Conservation (phyloP, 1,140 invertebrate species). For the Drosophila yakuba region DNA sequence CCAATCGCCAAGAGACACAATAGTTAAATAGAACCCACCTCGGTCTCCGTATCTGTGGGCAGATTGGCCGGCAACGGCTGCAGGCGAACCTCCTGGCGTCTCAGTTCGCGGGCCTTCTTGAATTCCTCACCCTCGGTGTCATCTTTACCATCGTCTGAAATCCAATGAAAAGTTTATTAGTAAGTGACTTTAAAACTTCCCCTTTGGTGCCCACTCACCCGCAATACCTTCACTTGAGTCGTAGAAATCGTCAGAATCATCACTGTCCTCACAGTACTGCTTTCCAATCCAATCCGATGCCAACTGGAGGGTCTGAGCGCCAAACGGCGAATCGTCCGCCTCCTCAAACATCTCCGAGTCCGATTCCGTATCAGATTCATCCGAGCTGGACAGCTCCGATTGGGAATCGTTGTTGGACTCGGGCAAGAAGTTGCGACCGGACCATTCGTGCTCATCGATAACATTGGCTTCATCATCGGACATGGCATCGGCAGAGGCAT, state of each 20-base stretch:
- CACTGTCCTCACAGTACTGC: conserved; percentile 82
- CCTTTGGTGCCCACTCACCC: conserved; percentile 42
- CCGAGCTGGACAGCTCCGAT: conserved; percentile 84
- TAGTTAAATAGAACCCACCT: conserved; percentile 86
- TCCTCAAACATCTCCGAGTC: conserved; percentile 83
- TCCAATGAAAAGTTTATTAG: neutral
- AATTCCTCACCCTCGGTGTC: conserved; percentile 91
- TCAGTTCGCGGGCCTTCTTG: conserved; percentile 87
- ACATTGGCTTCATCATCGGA: conserved; percentile 89
- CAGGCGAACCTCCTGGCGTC: conserved; percentile 89
- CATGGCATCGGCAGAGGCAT: conserved; percentile 85
- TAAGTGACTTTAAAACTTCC: neutral
- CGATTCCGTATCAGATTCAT: conserved; percentile 75
- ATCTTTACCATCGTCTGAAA: conserved; percentile 87
- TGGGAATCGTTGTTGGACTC: conserved; percentile 91
- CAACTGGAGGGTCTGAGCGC: conserved; percentile 80
- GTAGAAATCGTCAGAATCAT: conserved; percentile 79
- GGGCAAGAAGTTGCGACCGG: conserved; percentile 94
- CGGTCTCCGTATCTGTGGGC: conserved; percentile 90
- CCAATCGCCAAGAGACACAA: conserved; percentile 36
- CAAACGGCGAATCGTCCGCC: conserved; percentile 84
- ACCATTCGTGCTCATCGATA: conserved; percentile 97
- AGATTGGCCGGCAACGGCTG: conserved; percentile 87
- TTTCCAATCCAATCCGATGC: conserved; percentile 85
- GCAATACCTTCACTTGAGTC: conserved; percentile 83